Evolutionary conservation across 2,797 vertebrate species (phyloP).

Genomic region (Trichosurus vulpecula): DNA sequence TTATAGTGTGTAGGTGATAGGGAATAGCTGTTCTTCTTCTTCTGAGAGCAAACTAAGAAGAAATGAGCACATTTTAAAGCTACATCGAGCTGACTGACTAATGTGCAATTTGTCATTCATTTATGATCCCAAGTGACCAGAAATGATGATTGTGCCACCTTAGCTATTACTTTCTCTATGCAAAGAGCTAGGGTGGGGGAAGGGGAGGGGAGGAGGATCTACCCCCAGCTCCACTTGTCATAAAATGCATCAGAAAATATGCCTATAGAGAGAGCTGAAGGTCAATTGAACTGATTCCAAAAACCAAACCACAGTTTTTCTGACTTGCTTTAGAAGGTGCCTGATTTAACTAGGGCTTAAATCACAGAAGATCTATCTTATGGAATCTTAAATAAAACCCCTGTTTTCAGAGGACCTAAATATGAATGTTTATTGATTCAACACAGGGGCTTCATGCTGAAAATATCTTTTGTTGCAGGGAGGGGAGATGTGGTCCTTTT

Average conservation of each 20-base stretch:
- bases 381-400: rapidly evolving
- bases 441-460: not conserved
- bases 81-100: not conserved
- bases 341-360: not conserved
- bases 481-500: not conserved
- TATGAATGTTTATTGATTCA: not conserved
- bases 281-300: not conserved
- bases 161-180: not conserved
- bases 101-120: not conserved
- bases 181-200: not conserved
- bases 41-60: not conserved
- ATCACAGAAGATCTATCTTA: not conserved
- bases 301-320: not conserved
- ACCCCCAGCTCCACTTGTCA: not conserved
- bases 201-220: not conserved
- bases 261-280: not conserved
- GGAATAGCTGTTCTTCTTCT: not conserved
- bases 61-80: not conserved
- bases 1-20: not conserved
- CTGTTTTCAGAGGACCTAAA: not conserved
- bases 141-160: rapidly evolving
- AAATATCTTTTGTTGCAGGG: not conserved
- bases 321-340: not conserved
- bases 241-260: not conserved
- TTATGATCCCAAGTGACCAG: not conserved